A percentile compares a stretch with the other conserved stretches of the same genome.
These are phyloP conservation scores for Spheniscus mendiculus DNA, from an alignment of 2,113 vertebrate genomes.

Conservation along the genomic window DNA sequence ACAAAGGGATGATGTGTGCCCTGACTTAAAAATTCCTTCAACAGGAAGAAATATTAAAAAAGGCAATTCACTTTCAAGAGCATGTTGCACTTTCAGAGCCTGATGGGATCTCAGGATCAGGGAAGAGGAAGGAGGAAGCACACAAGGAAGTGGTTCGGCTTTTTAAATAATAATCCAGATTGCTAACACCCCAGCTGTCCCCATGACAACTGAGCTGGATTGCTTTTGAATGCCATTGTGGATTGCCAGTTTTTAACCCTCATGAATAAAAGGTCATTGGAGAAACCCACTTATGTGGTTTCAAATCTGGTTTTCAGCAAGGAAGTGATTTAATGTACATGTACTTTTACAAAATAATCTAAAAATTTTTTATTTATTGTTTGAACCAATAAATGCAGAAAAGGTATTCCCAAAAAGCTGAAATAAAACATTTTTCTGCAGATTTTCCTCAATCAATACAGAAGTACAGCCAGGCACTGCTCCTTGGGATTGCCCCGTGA, in stretches of 20 bases:
- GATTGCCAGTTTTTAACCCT: constrained; percentile 8
- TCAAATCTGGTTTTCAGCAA: not conserved
- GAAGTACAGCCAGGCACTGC: not conserved
- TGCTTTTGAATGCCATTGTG: not conserved
- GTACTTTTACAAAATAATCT: not conserved
- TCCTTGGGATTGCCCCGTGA: not conserved
- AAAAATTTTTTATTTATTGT: not conserved
- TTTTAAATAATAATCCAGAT: constrained; percentile 23
- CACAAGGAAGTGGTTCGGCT: not conserved
- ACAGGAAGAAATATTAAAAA: not conserved
- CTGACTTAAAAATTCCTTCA: not conserved
- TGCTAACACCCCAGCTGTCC: not conserved
- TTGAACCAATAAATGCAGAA: not conserved
- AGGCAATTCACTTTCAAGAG: not conserved
- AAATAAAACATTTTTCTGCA: not conserved
- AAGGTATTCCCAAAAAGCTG: not conserved
- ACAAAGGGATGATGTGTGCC: rapidly evolving
- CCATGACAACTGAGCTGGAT: constrained; percentile 43
- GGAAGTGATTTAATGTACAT: not conserved
- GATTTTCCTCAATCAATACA: not conserved
- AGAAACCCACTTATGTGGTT: not conserved
- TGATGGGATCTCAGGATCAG: not conserved
- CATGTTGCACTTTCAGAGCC: not conserved
- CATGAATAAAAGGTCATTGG: not conserved
- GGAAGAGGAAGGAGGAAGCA: not conserved